These are phyloP conservation scores for Hololepta plana DNA, from an alignment of 2,888 invertebrate species.

Conservation along the genomic window DNA sequence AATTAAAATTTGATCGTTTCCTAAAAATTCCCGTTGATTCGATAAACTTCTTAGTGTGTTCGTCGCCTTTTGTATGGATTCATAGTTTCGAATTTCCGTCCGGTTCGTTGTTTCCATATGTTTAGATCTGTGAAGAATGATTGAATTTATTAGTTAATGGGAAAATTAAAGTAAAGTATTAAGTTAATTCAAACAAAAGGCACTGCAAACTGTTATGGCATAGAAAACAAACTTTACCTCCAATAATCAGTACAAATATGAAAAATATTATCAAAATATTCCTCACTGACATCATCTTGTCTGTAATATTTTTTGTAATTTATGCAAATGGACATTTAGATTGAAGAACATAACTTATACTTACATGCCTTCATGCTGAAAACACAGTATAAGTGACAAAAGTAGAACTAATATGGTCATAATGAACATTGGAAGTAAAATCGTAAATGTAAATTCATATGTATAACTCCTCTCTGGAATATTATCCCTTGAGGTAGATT, in stretches of 20 bases:
- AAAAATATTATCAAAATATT: constrained; percentile 50
- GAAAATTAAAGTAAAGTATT: too few relatives aligned
- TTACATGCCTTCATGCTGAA: constrained; percentile 62
- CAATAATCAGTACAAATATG: constrained; percentile 49
- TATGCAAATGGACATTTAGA: constrained; percentile 2
- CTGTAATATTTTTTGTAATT: constrained; percentile 29
- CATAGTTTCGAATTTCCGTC: too few relatives aligned
- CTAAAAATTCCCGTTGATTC: too few relatives aligned
- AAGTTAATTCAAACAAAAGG: too few relatives aligned
- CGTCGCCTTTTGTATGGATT: constrained; percentile 6
- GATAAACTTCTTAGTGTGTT: too few relatives aligned
- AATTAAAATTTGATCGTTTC: too few relatives aligned
- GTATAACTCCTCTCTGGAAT: constrained; percentile 52
- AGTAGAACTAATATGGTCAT: constrained; percentile 46
- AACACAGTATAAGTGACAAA: constrained; percentile 53
- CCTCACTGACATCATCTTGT: constrained; percentile 43
- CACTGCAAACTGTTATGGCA: too few relatives aligned
- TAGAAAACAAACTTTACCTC: too few relatives aligned
- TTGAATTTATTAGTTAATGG: too few relatives aligned
- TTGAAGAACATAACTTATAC: constrained; percentile 25
- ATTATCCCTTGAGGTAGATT: constrained; percentile 36
- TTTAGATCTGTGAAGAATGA: too few relatives aligned
- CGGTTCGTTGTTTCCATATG: too few relatives aligned
- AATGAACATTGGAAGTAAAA: constrained; percentile 49
- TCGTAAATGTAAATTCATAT: constrained; percentile 47